These are phyloP conservation scores for Neosalanx taihuensis DNA, from an alignment of 2,797 vertebrate species.

Conservation along the genomic window DNA sequence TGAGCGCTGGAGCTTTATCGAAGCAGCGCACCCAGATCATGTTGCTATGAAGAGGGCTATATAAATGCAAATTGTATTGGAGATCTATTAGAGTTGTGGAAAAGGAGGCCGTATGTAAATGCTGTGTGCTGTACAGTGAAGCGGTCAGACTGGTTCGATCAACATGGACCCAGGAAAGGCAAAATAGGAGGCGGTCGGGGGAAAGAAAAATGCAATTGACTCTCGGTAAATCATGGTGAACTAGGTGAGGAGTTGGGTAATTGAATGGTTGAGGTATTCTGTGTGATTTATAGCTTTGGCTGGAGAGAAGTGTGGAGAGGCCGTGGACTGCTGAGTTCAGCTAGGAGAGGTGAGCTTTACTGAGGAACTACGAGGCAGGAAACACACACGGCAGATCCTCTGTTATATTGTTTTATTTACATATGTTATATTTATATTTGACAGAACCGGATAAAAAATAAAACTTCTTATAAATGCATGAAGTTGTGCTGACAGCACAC, in stretches of 20 bases:
- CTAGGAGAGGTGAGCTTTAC: conserved; percentile 16
- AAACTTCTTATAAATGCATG: not conserved
- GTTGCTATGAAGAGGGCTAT: conserved; percentile 80
- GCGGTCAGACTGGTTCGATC: conserved; percentile 74
- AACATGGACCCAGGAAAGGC: conserved; percentile 66
- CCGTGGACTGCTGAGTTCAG: conserved; percentile 16
- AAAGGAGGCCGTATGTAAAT: conserved; percentile 80
- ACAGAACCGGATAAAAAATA: not conserved
- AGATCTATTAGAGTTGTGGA: conserved; percentile 76
- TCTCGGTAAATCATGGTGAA: conserved; percentile 73
- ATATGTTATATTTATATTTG: not conserved
- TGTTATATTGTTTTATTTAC: too few relatives aligned
- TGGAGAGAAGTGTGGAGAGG: conserved; percentile 41
- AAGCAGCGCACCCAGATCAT: conserved; percentile 78
- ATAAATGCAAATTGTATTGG: conserved; percentile 85
- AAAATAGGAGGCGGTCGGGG: conserved; percentile 38
- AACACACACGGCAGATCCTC: conserved; percentile 9
- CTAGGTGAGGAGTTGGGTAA: conserved; percentile 74
- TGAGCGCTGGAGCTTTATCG: conserved; percentile 79
- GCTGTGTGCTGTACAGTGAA: conserved; percentile 67
- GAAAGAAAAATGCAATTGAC: conserved; percentile 55
- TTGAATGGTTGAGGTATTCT: conserved; percentile 65
- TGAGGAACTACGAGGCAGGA: conserved; percentile 17
- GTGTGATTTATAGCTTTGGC: conserved; percentile 59
- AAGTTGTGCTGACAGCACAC: not conserved